Base-by-base conservation (phyloP, 2,797 vertebrate species). In the Danio albolineatus region DNA sequence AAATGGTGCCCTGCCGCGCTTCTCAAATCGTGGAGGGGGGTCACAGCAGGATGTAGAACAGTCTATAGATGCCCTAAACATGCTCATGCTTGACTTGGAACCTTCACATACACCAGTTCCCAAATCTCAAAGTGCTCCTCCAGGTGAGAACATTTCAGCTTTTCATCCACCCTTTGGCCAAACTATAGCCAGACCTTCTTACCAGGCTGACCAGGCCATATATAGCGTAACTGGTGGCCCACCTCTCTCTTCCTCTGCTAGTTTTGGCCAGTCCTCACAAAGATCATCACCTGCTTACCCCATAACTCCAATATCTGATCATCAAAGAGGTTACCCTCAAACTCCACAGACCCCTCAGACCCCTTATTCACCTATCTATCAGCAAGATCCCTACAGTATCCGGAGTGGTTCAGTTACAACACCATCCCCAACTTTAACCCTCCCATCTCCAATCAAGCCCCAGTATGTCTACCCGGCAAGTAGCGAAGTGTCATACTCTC, bases 81-180 rank as follows among this genome's bases (percentile, higher is more conserved):
- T 97, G 94, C 95, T 99, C 8, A 99, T 99, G 97, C 92, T 98
- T 10, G 97, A 98, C 86, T 91, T 99, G 0, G 95, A 96, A 19
- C 92, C 94, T 0, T 83, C 94, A 0, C 91, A 92, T 28, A 92
- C 94, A 12, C 93, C 92, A 28, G 91, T 98, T 88, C 96, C 95
- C 87, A 98, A 97, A 87, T 98, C 96, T 0, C 95, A 97, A 87
- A 97, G 96, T 0, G 95, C 95, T 0, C 93, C 93, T 12, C 93
- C 88, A 10, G 91, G 88, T 28, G 95, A 95, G 64, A 92, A 94
- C 69, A 92, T 56, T 76, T 82, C 94, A 59, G 93, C 93, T 7
- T 93, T 95, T 0, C 96, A 96, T 82, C 93, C 89, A 0, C 90
- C 83, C 79, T 66, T 85, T 88, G 10, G 89, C 65, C 95, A 91